phyloP scores from a whole-genome alignment of 2,888 invertebrate genomes.

The Aphodius sticticus region DNA sequence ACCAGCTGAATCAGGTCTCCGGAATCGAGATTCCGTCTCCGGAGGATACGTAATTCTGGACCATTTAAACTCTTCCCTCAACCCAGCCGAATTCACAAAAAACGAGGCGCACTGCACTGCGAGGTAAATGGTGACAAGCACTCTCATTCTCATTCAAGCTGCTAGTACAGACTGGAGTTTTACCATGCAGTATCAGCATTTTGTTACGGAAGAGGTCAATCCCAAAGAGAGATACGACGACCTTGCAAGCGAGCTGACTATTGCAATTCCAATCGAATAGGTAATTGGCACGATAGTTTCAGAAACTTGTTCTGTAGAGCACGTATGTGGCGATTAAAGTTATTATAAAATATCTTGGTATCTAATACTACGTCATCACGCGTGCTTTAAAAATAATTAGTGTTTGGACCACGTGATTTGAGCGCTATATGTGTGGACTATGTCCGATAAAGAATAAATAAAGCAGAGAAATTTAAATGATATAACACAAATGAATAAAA shows the following conservation, averaged over 20 bases:
- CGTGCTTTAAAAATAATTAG: no score
- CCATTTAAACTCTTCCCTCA: conserved; percentile 32
- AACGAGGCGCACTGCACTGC: neutral
- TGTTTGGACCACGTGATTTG: no score
- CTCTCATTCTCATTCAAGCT: neutral
- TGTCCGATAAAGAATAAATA: no score
- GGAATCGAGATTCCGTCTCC: conserved; percentile 10
- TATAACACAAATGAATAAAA: no score
- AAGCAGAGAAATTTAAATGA: no score
- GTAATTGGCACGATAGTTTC: neutral
- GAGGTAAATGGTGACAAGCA: neutral
- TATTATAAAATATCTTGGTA: no score
- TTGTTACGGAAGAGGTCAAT: neutral
- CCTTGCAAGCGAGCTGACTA: neutral
- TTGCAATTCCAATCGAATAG: neutral
- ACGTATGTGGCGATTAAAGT: neutral
- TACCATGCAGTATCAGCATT: neutral
- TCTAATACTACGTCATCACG: no score
- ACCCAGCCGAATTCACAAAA: conserved; percentile 19
- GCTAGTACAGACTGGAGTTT: neutral
- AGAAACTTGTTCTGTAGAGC: neutral
- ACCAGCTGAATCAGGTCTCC: neutral
- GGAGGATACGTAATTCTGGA: conserved; percentile 26
- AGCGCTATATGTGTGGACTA: no score
- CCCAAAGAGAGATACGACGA: neutral